These are phyloP conservation scores for Pachycephus smyrnensis DNA, from an alignment of 2,888 invertebrate genomes.

Conservation along the genomic window DNA sequence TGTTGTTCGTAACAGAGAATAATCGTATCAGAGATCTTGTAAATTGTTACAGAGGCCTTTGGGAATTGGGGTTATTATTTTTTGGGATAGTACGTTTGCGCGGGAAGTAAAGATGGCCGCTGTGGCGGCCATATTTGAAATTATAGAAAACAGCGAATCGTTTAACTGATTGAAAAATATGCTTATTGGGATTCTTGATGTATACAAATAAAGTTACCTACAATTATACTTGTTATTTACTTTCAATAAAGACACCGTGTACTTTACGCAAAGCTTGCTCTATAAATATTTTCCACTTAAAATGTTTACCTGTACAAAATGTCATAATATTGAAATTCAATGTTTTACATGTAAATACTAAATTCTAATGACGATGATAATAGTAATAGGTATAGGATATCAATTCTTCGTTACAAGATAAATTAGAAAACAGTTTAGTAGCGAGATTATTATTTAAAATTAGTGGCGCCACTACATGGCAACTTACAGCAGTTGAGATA, in stretches of 20 bases:
- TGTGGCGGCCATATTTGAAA: conserved; percentile 25
- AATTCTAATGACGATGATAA: too few species aligned
- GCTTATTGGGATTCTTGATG: not conserved
- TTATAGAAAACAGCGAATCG: not conserved
- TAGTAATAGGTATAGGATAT: too few species aligned
- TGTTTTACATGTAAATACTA: too few species aligned
- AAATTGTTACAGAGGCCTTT: not conserved
- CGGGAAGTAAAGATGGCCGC: conserved; percentile 26
- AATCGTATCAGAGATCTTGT: conserved; percentile 15
- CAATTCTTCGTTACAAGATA: not conserved
- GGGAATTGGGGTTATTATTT: not conserved
- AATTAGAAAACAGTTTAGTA: not conserved
- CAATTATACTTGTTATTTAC: not conserved
- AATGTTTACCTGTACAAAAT: too few species aligned
- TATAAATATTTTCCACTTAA: not conserved
- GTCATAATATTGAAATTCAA: too few species aligned
- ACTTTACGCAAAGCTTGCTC: not conserved
- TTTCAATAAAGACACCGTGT: not conserved
- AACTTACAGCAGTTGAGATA: too few species aligned
- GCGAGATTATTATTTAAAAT: not conserved
- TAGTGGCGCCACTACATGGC: not conserved
- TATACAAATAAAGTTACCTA: not conserved
- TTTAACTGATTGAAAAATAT: not conserved
- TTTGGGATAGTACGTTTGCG: conserved; percentile 21
- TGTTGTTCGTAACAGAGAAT: not conserved